Base-by-base conservation (phyloP, 92 coral and sea anemone genomes). In the Nematostella vectensis region DNA sequence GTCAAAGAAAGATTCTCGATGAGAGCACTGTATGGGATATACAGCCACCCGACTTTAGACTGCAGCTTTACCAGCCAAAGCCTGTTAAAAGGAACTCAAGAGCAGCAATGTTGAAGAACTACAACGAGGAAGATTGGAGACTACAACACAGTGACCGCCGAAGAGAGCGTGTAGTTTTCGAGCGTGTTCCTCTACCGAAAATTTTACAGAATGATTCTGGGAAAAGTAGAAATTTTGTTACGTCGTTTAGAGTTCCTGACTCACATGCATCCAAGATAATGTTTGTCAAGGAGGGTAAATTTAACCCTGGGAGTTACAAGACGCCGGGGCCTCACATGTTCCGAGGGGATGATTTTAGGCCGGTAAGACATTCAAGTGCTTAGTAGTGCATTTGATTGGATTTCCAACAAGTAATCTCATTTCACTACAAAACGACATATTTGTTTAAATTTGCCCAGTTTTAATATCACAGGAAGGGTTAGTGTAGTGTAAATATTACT, bases 311-410 rank as follows among this genome's bases (percentile, higher is more conserved):
- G 20, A 59, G 69, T 8, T 93, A 93, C 59, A 48, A 38, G 19
- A 47, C 89, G 36, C 89, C 85, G 15, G 93, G 85, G 37, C 93
- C 89, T 2, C 99, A 82, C 51, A 85, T 77, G 21, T 93, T 93
- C 72, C 67, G 93, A 48, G 96, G 93, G 39, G 96, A 93, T 48
- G 81, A 75, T 29, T 87, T 93, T 64, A 63, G 84, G 57, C 81
- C 78, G 63, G 99, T 87, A 58, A 82, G 98, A 8, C n/a, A n/a
- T n/a, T n/a, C n/a, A n/a, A n/a, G n/a, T n/a, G n/a, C n/a, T n/a
- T n/a, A n/a, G n/a, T 55, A 49, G 17, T n/a, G n/a, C 13, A 15
- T 6, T 21, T 29, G 21, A 11, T 29, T 31, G 31, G 13, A 22
- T 42, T 31, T 18, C 10, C 23, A 47, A 38, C 23, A 4, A 23